These are phyloP conservation scores for Knipowitschia caucasica DNA, from an alignment of 2,797 vertebrate species.

Conservation along the genomic window DNA sequence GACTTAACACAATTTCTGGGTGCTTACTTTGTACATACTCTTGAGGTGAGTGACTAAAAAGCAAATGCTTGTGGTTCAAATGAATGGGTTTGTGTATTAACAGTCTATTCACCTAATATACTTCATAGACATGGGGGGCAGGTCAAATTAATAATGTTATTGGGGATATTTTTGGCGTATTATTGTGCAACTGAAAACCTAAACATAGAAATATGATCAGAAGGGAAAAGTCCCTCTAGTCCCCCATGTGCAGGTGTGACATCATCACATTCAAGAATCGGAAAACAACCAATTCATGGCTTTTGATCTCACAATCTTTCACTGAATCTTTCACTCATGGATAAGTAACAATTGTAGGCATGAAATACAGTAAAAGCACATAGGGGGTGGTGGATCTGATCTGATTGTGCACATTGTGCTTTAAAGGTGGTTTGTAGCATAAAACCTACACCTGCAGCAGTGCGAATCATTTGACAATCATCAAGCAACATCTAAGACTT, in stretches of 20 bases:
- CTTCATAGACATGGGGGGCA: not conserved
- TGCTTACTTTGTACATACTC: slow-evolving; percentile 61
- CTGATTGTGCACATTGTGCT: slow-evolving; percentile 8
- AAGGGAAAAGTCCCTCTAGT: not conserved
- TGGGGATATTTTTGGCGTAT: not conserved
- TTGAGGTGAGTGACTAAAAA: slow-evolving; percentile 45
- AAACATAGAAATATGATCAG: not conserved
- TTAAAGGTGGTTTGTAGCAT: slow-evolving; percentile 19
- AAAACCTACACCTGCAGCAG: slow-evolving; percentile 41
- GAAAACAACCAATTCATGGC: not conserved
- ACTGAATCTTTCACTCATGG: not conserved
- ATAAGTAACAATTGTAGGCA: not conserved
- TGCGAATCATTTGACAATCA: slow-evolving; percentile 51
- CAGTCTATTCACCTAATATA: not conserved
- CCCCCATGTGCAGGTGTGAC: not conserved
- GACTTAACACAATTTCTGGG: slow-evolving; percentile 75
- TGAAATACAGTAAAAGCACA: slow-evolving; percentile 28
- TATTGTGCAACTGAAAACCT: not conserved
- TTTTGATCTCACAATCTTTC: not conserved
- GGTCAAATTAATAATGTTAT: not conserved
- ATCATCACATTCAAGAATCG: not conserved
- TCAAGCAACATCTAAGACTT: slow-evolving; percentile 65
- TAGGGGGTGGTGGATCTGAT: slow-evolving; percentile 33
- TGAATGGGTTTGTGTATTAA: not conserved
- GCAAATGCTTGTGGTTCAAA: slow-evolving; percentile 41